Evolutionary conservation across 2,888 invertebrate species (phyloP).

Genomic region (Microplitis manilae): DNA sequence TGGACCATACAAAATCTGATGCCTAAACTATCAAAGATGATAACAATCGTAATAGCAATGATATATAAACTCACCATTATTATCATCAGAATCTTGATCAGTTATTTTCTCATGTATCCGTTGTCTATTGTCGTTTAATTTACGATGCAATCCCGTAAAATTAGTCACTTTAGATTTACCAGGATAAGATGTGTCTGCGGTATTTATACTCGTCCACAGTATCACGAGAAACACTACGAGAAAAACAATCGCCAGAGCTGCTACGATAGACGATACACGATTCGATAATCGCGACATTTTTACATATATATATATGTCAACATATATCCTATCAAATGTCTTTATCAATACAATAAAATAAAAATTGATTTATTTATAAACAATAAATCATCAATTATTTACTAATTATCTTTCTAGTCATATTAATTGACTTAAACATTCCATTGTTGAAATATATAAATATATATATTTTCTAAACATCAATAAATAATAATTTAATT

Average conservation of each 20-base stretch:
- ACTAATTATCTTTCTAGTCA: too few species aligned
- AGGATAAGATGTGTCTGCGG: conserved; percentile 21
- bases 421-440: too few species aligned
- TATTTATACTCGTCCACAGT: conserved; percentile 55
- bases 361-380: too few species aligned
- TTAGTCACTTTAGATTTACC: conserved; percentile 31
- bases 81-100: background rate
- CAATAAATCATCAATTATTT: too few species aligned
- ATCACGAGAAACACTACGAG: conserved; percentile 57
- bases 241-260: conserved; percentile 54
- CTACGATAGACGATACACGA: conserved; percentile 54
- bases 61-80: conserved; percentile 35
- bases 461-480: background rate
- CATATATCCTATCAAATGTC: background rate
- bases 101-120: conserved; percentile 11
- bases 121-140: conserved; percentile 23
- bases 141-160: conserved; percentile 27
- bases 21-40: too few species aligned
- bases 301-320: background rate
- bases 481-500: background rate
- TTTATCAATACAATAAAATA: background rate
- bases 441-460: too few species aligned
- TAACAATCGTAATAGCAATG: conserved; percentile 1
- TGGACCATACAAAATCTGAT: too few species aligned
- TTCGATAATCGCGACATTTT: conserved; percentile 57